A percentile compares a stretch with the other conserved stretches of the same genome.
These are phyloP conservation scores for Heteractis magnifica DNA, from an alignment of 92 coral and sea anemone genomes.

Conservation along the genomic window DNA sequence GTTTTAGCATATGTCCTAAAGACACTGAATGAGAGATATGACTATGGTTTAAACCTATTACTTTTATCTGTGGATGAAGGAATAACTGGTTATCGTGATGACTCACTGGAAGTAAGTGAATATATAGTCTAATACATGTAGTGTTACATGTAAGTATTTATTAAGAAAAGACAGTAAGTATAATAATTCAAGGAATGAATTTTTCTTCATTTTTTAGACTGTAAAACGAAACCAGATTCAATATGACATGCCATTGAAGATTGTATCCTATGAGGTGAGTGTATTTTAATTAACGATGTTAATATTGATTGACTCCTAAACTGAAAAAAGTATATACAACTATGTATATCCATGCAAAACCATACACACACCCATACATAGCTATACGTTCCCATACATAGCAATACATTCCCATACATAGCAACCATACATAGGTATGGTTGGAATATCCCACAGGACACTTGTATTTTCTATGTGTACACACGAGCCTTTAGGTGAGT, in stretches of 20 bases:
- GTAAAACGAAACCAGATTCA: constrained; percentile 94
- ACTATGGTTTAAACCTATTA: constrained; percentile 82
- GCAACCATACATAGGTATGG: no score
- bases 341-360: background rate
- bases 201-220: constrained; percentile 49
- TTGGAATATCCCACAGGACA: no score
- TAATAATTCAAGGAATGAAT: background rate
- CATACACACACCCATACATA: no score
- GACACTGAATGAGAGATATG: constrained; percentile 74
- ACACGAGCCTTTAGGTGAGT: no score
- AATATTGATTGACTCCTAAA: background rate
- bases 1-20: constrained; percentile 94
- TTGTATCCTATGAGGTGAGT: constrained; percentile 92
- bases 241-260: constrained; percentile 89
- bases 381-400: no score
- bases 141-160: background rate
- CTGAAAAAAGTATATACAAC: background rate
- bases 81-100: constrained; percentile 97
- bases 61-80: constrained; percentile 95
- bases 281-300: background rate
- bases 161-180: no score
- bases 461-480: no score
- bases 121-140: background rate
- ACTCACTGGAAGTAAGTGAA: constrained; percentile 80
- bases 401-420: no score